phyloP scores from a whole-genome alignment of 2,113 vertebrate genomes.

The Sylvicapra grimmia region DNA sequence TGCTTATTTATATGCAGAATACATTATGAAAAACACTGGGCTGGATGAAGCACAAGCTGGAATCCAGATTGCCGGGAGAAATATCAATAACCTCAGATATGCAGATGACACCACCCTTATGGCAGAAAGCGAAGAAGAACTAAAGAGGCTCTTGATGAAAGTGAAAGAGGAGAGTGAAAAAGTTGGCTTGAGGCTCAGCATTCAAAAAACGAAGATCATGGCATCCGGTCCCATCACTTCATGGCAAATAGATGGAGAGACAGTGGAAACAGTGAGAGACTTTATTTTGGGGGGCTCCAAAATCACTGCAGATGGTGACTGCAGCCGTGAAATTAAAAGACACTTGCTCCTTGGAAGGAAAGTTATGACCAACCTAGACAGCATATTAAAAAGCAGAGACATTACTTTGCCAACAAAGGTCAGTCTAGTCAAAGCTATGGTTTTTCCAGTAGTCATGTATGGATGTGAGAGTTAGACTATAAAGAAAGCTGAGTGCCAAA shows the following conservation, averaged over 20 bases:
- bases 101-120: neutral
- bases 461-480: neutral
- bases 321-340: neutral
- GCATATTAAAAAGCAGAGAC: neutral
- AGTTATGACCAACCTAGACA: neutral
- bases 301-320: neutral
- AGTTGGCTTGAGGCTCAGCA: neutral
- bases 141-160: neutral
- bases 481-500: neutral
- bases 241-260: neutral
- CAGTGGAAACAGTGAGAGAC: neutral
- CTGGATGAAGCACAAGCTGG: neutral
- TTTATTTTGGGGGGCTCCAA: rapidly evolving
- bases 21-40: neutral
- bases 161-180: neutral
- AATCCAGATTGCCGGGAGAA: neutral
- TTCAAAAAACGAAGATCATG: neutral
- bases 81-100: neutral
- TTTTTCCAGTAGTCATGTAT: neutral
- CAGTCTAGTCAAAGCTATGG: neutral
- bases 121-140: neutral
- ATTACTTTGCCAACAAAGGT: neutral
- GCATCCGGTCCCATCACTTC: neutral
- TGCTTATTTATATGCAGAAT: neutral
- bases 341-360: neutral